These are phyloP conservation scores for Sphaerodactylus townsendi DNA, from an alignment of 2,113 vertebrate genomes.

Conservation along the genomic window DNA sequence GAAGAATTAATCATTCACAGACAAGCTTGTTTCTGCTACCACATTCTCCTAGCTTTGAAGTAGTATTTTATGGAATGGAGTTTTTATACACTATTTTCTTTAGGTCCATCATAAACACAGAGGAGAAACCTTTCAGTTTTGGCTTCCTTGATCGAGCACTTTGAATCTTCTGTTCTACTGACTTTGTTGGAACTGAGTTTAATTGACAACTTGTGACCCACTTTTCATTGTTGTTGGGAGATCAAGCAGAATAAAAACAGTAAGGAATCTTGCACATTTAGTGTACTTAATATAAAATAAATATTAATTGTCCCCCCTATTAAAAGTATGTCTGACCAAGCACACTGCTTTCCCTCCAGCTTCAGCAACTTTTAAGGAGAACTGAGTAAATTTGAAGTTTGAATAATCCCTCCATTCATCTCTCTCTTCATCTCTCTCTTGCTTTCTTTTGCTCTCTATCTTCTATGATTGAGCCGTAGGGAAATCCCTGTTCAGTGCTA, in stretches of 20 bases:
- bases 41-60: too few relatives aligned
- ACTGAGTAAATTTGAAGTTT: constrained; percentile 23
- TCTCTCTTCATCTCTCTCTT: too few relatives aligned
- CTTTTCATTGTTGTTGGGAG: not conserved
- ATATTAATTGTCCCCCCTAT: not conserved
- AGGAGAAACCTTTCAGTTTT: too few relatives aligned
- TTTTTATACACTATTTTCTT: too few relatives aligned
- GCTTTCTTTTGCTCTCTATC: too few relatives aligned
- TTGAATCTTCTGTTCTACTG: too few relatives aligned
- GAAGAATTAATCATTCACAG: too few relatives aligned
- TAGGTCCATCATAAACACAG: too few relatives aligned
- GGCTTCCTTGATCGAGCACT: too few relatives aligned
- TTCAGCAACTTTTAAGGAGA: constrained; percentile 9
- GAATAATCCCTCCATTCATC: not conserved
- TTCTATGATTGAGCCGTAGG: not conserved
- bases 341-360: not conserved
- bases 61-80: too few relatives aligned
- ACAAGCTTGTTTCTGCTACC: too few relatives aligned
- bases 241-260: not conserved
- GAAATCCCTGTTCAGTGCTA: not conserved
- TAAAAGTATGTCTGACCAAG: not conserved
- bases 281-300: not conserved
- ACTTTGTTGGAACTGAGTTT: not conserved
- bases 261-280: not conserved
- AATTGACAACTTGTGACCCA: not conserved